Evolutionary conservation across 2,113 vertebrate species (phyloP).

Genomic region (Tragelaphus imberbis): DNA sequence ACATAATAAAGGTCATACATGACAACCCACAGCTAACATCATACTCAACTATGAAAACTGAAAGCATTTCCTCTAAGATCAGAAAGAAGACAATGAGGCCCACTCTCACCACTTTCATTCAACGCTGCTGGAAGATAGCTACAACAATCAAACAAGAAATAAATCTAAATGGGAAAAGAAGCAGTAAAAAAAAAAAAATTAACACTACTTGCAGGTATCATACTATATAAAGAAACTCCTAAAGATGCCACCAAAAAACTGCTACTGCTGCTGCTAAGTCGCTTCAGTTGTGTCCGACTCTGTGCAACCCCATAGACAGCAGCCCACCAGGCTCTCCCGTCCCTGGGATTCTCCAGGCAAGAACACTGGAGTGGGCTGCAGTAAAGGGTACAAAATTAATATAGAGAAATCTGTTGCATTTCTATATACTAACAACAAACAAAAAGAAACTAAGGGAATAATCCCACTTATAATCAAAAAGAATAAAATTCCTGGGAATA

Average conservation of each 20-base stretch:
- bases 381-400: neutral
- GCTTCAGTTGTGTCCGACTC: too few species aligned
- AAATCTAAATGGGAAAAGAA: neutral
- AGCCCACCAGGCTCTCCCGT: too few species aligned
- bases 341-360: too few species aligned
- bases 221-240: neutral
- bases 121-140: neutral
- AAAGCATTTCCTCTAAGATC: neutral
- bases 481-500: neutral
- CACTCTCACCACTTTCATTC: neutral
- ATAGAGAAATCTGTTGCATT: neutral
- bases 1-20: neutral
- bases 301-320: too few species aligned
- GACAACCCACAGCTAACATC: neutral
- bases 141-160: neutral
- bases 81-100: neutral
- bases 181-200: neutral
- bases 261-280: too few species aligned
- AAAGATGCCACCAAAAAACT: neutral
- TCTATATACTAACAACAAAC: neutral
- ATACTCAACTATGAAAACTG: neutral
- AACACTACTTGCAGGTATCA: neutral
- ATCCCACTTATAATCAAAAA: neutral
- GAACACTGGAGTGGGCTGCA: too few species aligned
- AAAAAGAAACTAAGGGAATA: neutral